Evolutionary conservation across 2,888 invertebrate genomes (phyloP).

Genomic region (Bursaphelenchus okinawaensis): DNA sequence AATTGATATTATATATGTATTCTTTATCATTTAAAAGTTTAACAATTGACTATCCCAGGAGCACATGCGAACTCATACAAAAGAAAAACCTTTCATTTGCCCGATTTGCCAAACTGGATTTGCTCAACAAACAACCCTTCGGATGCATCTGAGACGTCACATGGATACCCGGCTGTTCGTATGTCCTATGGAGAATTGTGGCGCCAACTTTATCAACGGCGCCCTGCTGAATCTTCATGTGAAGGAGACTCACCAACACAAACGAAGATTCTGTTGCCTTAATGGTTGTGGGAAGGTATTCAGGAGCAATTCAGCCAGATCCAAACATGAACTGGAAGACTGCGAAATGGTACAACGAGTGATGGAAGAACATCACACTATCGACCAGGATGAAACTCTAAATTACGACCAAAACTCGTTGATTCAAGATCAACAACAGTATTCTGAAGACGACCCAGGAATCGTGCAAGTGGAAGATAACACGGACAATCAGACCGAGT

Average conservation of each 20-base stretch:
- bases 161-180: slow-evolving; percentile 30
- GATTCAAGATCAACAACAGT: neutral
- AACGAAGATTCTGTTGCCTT: slow-evolving; percentile 38
- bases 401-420: neutral
- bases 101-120: slow-evolving; percentile 44
- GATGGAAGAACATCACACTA: no score
- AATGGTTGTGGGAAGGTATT: slow-evolving; percentile 39
- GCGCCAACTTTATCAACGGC: slow-evolving; percentile 21
- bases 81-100: slow-evolving; percentile 45
- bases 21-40: neutral
- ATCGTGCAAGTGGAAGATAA: neutral
- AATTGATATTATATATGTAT: no score
- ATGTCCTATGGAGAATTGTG: slow-evolving; percentile 17
- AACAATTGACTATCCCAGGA: slow-evolving; percentile 24
- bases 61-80: slow-evolving; percentile 47
- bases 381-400: no score
- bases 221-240: slow-evolving; percentile 40
- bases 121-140: slow-evolving; percentile 43
- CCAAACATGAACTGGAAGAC: slow-evolving; percentile 10
- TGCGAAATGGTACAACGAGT: neutral
- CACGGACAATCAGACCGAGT: neutral
- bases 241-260: slow-evolving; percentile 32
- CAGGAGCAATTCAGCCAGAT: slow-evolving; percentile 14
- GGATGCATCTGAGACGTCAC: slow-evolving; percentile 45
- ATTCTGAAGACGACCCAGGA: neutral